These are phyloP conservation scores for Catharus ustulatus DNA, from an alignment of 2,797 vertebrate species.

Conservation along the genomic window DNA sequence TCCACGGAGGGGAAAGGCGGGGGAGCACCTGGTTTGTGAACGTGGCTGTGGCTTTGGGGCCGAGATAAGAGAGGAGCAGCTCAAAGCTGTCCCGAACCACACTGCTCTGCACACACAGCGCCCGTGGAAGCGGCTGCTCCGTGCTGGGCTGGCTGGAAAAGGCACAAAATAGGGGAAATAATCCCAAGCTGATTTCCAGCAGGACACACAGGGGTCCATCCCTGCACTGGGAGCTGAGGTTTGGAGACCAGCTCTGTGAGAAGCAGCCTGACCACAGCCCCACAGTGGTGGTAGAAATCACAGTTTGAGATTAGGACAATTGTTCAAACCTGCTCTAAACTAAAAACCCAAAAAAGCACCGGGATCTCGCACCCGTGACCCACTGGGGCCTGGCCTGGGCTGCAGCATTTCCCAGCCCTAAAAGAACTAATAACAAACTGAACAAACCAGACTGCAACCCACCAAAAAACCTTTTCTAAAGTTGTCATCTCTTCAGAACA, in stretches of 20 bases:
- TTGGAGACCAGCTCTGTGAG: background rate
- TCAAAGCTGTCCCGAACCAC: background rate
- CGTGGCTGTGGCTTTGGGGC: constrained; percentile 56
- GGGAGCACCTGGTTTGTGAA: constrained; percentile 40
- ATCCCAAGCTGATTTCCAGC: background rate
- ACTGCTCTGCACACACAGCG: background rate
- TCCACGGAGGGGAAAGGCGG: constrained; percentile 43
- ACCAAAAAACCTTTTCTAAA: too few species aligned
- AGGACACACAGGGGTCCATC: background rate
- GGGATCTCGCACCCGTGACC: too few species aligned
- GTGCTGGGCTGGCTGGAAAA: background rate
- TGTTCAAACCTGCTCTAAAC: too few species aligned
- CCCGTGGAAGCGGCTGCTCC: background rate
- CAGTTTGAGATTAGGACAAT: background rate
- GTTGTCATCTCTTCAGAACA: too few species aligned
- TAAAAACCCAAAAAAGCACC: too few species aligned
- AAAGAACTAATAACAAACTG: too few species aligned
- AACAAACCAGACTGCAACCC: too few species aligned
- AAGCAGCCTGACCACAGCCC: background rate
- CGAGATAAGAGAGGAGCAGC: constrained; percentile 48
- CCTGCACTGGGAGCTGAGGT: background rate
- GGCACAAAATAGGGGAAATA: fast-evolving
- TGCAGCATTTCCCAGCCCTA: too few species aligned
- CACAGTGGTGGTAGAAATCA: background rate
- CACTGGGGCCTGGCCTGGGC: too few species aligned